Evolutionary conservation across 2,888 invertebrate genomes (phyloP).

Genomic region (Trisateles emortualis): DNA sequence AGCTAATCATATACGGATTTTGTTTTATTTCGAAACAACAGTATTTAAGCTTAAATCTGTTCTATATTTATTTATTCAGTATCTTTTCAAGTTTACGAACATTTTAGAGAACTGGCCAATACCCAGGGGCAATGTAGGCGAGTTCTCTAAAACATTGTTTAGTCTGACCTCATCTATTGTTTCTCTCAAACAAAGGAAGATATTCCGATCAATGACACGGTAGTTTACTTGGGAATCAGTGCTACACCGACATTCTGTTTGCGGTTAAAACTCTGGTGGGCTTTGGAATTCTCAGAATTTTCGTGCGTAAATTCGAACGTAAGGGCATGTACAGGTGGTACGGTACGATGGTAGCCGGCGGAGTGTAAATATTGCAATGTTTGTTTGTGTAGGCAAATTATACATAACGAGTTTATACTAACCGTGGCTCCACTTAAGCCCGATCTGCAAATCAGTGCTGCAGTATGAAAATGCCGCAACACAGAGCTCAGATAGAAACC

Average conservation of each 20-base stretch:
- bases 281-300: not conserved
- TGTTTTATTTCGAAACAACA: slow-evolving; percentile 16
- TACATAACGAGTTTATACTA: no score
- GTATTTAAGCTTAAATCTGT: slow-evolving; percentile 4
- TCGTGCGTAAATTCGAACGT: not conserved
- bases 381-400: no score
- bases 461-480: no score
- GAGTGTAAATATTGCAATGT: no score
- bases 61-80: slow-evolving; percentile 30
- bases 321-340: not conserved
- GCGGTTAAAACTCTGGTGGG: not conserved
- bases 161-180: slow-evolving; percentile 37
- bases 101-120: slow-evolving; percentile 29
- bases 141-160: slow-evolving; percentile 36
- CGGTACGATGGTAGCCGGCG: no score
- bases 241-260: slow-evolving; percentile 1
- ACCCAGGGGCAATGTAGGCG: slow-evolving; percentile 33
- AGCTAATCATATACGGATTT: slow-evolving; percentile 16
- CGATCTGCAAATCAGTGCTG: no score
- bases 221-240: slow-evolving; percentile 6
- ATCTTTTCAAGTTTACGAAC: slow-evolving; percentile 22
- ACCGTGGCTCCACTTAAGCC: no score
- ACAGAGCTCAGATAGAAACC: no score
- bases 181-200: slow-evolving; percentile 29
- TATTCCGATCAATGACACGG: slow-evolving; percentile 34